A percentile compares a stretch with the other conserved stretches of the same genome.
These are phyloP conservation scores for Osmerus eperlanus DNA, from an alignment of 2,113 vertebrate species.

Conservation along the genomic window DNA sequence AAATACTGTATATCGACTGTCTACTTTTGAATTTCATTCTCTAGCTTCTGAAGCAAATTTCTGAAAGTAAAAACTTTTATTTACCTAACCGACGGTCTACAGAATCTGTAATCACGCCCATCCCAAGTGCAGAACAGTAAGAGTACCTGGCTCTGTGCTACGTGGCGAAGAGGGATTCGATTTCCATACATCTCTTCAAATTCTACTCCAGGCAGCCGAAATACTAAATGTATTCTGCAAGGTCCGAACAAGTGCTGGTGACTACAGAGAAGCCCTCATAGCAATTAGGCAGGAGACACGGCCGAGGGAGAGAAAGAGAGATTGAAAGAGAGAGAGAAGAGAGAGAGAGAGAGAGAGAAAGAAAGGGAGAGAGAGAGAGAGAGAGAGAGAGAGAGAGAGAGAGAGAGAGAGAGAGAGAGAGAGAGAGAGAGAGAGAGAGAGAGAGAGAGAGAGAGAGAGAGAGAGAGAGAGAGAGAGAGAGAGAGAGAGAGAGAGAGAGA, in stretches of 20 bases:
- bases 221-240: constrained; percentile 50
- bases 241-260: constrained; percentile 28
- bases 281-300: constrained; percentile 45
- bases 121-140: constrained; percentile 34
- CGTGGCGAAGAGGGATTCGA: constrained; percentile 39
- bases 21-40: too few relatives aligned
- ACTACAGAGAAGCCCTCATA: constrained; percentile 39
- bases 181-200: constrained; percentile 57
- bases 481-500: too few relatives aligned
- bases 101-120: constrained; percentile 40
- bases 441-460: too few relatives aligned
- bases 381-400: not conserved
- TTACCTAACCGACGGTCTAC: not conserved
- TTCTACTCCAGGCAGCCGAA: constrained; percentile 44
- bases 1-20: too few relatives aligned
- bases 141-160: constrained; percentile 23
- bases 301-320: constrained; percentile 18
- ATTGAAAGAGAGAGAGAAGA: constrained; percentile 16
- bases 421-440: not conserved
- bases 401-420: not conserved
- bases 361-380: too few relatives aligned
- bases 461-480: constrained; percentile 3
- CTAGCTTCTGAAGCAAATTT: too few relatives aligned
- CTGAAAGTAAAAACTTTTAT: too few relatives aligned
- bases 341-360: too few relatives aligned